These are phyloP conservation scores for Alethe castanea DNA, from an alignment of 2,113 vertebrate genomes.

Conservation along the genomic window DNA sequence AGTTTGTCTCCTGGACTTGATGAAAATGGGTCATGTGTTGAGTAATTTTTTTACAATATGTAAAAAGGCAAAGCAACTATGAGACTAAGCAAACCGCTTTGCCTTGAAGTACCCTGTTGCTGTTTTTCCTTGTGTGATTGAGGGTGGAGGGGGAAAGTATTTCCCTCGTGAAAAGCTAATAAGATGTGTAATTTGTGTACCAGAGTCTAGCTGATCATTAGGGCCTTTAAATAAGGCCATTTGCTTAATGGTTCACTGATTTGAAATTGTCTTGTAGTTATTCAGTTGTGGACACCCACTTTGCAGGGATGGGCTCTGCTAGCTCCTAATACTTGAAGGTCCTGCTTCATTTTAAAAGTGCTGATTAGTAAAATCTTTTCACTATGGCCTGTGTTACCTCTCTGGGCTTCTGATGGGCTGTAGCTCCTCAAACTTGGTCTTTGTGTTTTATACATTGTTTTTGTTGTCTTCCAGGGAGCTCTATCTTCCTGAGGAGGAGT, in stretches of 20 bases:
- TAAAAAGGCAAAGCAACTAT: neutral
- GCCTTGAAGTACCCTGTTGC: neutral
- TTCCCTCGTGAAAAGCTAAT: neutral
- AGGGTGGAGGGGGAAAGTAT: neutral
- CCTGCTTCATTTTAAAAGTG: neutral
- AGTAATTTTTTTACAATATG: neutral
- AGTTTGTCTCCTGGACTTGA: neutral
- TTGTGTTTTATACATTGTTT: neutral
- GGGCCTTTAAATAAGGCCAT: neutral
- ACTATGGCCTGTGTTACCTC: neutral
- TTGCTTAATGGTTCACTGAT: slow-evolving; percentile 4
- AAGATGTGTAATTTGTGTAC: neutral
- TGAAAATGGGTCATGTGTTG: neutral
- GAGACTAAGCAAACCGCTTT: neutral
- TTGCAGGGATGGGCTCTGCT: neutral
- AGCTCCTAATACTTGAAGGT: neutral
- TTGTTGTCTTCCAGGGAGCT: neutral
- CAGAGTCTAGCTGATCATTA: neutral
- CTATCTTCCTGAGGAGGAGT: neutral
- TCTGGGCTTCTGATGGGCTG: neutral
- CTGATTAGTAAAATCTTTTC: neutral
- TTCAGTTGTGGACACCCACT: neutral
- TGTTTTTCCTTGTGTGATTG: neutral
- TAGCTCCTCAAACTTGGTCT: neutral
- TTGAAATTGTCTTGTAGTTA: neutral